These are phyloP conservation scores for Mythimna albipuncta DNA, from an alignment of 2,888 invertebrate genomes.

Conservation along the genomic window DNA sequence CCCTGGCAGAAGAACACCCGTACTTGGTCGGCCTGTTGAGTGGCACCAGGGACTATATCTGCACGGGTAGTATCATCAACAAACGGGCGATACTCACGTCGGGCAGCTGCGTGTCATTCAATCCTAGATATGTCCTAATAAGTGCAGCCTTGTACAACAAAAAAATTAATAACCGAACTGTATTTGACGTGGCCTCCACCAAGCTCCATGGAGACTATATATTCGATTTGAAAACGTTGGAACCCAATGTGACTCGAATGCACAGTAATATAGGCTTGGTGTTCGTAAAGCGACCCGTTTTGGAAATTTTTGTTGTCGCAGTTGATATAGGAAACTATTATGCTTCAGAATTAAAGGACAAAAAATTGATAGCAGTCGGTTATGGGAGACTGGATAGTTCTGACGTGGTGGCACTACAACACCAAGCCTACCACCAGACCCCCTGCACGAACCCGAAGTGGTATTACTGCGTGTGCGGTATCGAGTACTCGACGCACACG, in stretches of 20 bases:
- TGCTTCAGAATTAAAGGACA: conserved; percentile 74
- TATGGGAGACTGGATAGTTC: conserved; percentile 69
- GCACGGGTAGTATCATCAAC: conserved; percentile 78
- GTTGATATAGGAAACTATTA: conserved; percentile 73
- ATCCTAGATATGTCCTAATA: conserved; percentile 72
- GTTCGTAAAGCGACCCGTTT: conserved; percentile 67
- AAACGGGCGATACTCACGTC: conserved; percentile 77
- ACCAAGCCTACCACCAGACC: conserved; percentile 73
- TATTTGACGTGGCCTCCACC: conserved; percentile 70
- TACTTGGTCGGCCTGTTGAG: conserved; percentile 78
- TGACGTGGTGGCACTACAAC: conserved; percentile 70
- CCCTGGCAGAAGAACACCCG: conserved; percentile 78
- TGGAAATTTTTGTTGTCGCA: conserved; percentile 68
- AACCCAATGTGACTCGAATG: conserved; percentile 71
- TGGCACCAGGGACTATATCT: conserved; percentile 69
- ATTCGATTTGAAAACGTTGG: conserved; percentile 65
- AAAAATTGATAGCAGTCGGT: conserved; percentile 73
- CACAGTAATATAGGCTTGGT: conserved; percentile 81
- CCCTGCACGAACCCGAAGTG: conserved; percentile 80
- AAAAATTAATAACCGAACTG: conserved; percentile 59
- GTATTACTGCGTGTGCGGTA: conserved; percentile 82
- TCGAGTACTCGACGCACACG: conserved; percentile 64
- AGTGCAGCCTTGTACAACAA: conserved; percentile 72
- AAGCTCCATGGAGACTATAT: conserved; percentile 74
- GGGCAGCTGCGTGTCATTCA: conserved; percentile 72